phyloP scores from a whole-genome alignment of 2,888 invertebrate genomes.

The Actias luna region DNA sequence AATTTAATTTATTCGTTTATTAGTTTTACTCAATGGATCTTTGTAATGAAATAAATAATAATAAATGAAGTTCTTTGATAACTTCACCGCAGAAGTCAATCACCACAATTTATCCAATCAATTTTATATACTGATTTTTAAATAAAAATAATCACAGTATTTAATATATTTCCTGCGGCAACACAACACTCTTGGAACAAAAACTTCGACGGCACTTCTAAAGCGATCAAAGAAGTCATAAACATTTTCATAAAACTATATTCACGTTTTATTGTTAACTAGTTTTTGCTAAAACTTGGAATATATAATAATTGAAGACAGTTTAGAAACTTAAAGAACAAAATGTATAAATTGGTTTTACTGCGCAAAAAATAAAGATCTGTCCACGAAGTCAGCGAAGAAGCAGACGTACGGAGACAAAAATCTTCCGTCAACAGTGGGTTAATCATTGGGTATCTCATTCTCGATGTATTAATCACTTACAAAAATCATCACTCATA shows the following conservation, averaged over 20 bases:
- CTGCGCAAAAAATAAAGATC: neutral
- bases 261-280: neutral
- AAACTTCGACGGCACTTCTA: neutral
- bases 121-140: no score
- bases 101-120: no score
- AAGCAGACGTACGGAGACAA: neutral
- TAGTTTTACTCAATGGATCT: no score
- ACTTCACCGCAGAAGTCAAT: no score
- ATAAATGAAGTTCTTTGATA: no score
- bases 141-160: neutral
- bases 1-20: no score
- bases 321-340: neutral
- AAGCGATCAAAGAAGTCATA: neutral
- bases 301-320: neutral
- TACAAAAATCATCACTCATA: no score
- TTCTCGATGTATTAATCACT: no score
- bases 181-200: neutral
- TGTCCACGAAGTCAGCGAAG: neutral
- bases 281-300: neutral
- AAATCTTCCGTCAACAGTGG: neutral
- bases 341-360: neutral
- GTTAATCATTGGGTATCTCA: no score
- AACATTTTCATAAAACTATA: neutral
- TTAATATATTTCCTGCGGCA: neutral
- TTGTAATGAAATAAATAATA: no score